phyloP scores from a whole-genome alignment of 2,888 invertebrate genomes.

The Orgyia antiqua region DNA sequence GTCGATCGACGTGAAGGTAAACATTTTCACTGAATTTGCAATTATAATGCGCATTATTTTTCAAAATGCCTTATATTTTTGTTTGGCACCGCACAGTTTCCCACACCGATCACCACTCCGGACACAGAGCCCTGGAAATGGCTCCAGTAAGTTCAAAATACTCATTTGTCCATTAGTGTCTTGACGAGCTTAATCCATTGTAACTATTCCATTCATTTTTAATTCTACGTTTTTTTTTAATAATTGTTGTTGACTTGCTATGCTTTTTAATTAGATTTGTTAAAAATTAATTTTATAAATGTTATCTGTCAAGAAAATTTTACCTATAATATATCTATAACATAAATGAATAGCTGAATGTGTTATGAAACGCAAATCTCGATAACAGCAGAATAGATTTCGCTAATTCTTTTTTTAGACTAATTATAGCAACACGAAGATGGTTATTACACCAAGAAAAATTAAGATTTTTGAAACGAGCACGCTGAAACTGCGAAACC shows the following conservation, averaged over 20 bases:
- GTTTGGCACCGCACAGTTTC: constrained; percentile 82
- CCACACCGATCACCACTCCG: constrained; percentile 92
- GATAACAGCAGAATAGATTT: too few species aligned
- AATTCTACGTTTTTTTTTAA: neutral
- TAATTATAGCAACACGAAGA: too few species aligned
- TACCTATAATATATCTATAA: too few species aligned
- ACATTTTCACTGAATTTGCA: constrained; percentile 8
- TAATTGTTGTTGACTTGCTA: too few species aligned
- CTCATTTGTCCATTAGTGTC: constrained; percentile 23
- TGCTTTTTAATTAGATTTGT: neutral
- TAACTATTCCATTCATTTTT: constrained; percentile 4
- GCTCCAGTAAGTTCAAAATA: constrained; percentile 85
- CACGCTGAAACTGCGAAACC: too few species aligned
- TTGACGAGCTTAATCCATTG: constrained; percentile 24
- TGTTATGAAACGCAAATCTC: too few species aligned
- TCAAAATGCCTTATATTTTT: constrained; percentile 39
- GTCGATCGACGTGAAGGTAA: constrained; percentile 24
- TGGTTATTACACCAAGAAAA: too few species aligned
- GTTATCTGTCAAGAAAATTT: too few species aligned
- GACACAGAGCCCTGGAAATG: constrained; percentile 94
- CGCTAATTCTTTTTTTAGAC: too few species aligned
- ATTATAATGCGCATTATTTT: constrained; percentile 4
- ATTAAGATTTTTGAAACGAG: too few species aligned
- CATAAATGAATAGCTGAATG: too few species aligned
- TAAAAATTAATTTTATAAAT: neutral